These are phyloP conservation scores for Nothocercus nigrocapillus DNA, from an alignment of 2,113 vertebrate species.

Conservation along the genomic window DNA sequence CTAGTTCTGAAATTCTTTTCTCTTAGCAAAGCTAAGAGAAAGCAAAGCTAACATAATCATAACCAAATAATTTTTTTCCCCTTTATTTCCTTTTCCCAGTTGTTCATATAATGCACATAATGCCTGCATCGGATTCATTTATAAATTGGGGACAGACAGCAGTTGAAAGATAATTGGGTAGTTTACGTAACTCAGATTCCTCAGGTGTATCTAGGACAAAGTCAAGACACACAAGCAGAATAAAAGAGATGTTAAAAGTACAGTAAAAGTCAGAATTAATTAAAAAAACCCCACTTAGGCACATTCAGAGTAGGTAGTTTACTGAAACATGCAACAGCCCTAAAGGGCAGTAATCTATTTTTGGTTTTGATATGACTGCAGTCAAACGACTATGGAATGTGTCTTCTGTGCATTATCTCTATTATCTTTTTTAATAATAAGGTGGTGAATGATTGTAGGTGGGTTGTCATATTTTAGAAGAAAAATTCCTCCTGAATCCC, in stretches of 20 bases:
- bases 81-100: conserved; percentile 12
- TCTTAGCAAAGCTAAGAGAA: conserved; percentile 13
- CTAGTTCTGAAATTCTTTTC: background rate
- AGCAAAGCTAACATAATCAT: conserved; percentile 19
- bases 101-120: conserved; percentile 37
- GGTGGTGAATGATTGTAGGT: conserved; percentile 63
- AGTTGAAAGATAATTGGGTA: conserved; percentile 36
- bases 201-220: background rate
- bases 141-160: conserved; percentile 23
- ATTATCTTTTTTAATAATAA: conserved; percentile 67
- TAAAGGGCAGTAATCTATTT: conserved; percentile 51
- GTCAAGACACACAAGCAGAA: background rate
- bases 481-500: conserved; percentile 49
- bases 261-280: background rate
- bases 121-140: conserved; percentile 27
- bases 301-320: background rate
- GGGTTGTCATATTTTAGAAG: conserved; percentile 42
- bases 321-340: conserved; percentile 4
- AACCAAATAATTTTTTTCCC: conserved; percentile 31
- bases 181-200: conserved; percentile 33
- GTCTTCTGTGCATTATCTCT: background rate
- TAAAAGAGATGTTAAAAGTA: background rate
- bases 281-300: conserved; percentile 1
- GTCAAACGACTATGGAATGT: background rate
- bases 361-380: conserved; percentile 34